Evolutionary conservation across 2,888 invertebrate genomes (phyloP), one percentile per base, ranked within the genome.

Genomic region (Ectemnius cavifrons): DNA sequence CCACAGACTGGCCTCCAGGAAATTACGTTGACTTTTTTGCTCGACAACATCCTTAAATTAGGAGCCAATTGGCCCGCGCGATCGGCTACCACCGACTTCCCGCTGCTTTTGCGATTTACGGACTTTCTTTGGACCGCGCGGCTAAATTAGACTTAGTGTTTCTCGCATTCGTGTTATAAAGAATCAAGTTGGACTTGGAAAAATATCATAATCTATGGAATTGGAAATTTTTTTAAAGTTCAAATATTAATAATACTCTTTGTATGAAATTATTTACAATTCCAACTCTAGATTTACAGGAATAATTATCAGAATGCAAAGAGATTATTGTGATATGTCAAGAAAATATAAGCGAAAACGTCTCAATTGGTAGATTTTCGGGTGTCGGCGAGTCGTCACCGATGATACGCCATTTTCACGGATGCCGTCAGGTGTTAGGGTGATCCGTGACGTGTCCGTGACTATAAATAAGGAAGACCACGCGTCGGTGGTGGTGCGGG

Each of bases 21-120:
- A 85, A 85, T 85, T 84, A 77, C 81, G 28, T 58, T 66, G 49
- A 63, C 77, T 82, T 85, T 85, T 85, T 85, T 82, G 79, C 79
- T 63, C 78, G 49, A 23, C 73, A 75, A 52, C 77, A 77, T 81
- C 78, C 70, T 64, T 77, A 85, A 83, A 85, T 85, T 84, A 83
- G 83, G 82, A 78, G 75, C 81, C 82, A 82, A 82, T 82, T 82
- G 82, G 83, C 76, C 80, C 61, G 80, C 78, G 20, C 72, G 80
- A 75, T 81, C 82, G 81, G 75, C 28, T 65, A 71, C 78, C 49
- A 8, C 8, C 49, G 49, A 16, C 16, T n/a, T 37, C 78, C 75
- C 73, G 80, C 79, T 77, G 78, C 79, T 75, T 73, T 77, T 73
- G 73, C 79, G 78, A 76, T 75, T 37, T 37, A 37, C 28, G 28